These are phyloP conservation scores for Muscicapa comitata DNA, from an alignment of 2,797 vertebrate genomes.

Conservation along the genomic window DNA sequence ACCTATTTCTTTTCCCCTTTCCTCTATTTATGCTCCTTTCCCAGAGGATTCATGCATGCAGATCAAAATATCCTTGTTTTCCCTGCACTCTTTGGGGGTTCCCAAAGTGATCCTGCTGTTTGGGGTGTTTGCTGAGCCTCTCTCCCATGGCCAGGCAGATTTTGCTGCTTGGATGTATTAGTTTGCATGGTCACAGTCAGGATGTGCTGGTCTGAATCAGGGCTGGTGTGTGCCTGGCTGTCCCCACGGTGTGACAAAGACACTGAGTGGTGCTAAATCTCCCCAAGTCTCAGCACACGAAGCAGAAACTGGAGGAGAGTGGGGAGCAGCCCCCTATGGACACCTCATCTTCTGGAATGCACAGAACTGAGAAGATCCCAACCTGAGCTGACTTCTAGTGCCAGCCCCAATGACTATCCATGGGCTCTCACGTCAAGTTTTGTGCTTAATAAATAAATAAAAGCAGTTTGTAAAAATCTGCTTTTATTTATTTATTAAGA, in stretches of 20 bases:
- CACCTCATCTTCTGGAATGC: neutral
- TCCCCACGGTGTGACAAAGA: rapidly evolving
- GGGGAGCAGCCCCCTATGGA: rapidly evolving
- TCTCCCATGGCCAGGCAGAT: rapidly evolving
- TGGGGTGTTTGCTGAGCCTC: too few relatives aligned
- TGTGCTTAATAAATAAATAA: neutral
- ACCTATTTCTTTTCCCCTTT: neutral
- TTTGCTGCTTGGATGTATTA: rapidly evolving
- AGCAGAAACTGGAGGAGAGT: rapidly evolving
- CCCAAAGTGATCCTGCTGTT: rapidly evolving
- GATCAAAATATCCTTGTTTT: neutral
- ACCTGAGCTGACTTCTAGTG: neutral
- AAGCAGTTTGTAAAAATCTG: rapidly evolving
- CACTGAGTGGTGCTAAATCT: neutral
- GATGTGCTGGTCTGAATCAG: neutral
- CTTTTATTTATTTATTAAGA: neutral
- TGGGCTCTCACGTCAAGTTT: neutral
- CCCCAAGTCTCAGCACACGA: rapidly evolving
- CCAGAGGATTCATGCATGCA: rapidly evolving
- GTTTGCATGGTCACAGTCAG: neutral
- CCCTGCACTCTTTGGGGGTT: rapidly evolving
- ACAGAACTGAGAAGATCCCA: neutral
- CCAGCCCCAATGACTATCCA: neutral
- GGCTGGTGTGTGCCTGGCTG: rapidly evolving
- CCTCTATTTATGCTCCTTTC: neutral